Percentiles rank a stretch among this genome's conserved stretches.
These are phyloP conservation scores for Odobenus rosmarus DNA, from an alignment of 2,113 vertebrate genomes.

Conservation along the genomic window DNA sequence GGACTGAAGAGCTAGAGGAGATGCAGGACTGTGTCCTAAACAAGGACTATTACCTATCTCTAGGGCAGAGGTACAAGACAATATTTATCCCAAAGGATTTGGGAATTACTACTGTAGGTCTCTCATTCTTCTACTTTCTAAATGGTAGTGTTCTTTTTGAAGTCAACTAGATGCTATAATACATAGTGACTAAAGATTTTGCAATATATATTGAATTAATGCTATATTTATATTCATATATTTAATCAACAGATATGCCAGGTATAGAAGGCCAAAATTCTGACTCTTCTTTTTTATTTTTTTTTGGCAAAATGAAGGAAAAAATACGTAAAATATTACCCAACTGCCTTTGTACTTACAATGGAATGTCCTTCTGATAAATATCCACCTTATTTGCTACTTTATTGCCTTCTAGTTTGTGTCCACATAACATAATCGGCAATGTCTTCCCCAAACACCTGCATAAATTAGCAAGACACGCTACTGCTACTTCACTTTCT, in stretches of 20 bases:
- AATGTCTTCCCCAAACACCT: not conserved
- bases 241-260: not conserved
- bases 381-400: too few relatives aligned
- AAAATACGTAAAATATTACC: not conserved
- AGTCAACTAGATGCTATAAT: not conserved
- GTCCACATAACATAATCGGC: not conserved
- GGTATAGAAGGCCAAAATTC: not conserved
- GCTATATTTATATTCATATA: not conserved
- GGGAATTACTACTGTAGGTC: not conserved
- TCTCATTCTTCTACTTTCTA: not conserved
- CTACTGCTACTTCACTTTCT: not conserved
- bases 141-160: not conserved
- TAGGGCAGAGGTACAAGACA: not conserved
- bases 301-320: not conserved
- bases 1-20: not conserved
- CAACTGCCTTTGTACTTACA: not conserved
- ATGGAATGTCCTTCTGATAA: not conserved
- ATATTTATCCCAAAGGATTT: not conserved
- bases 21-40: not conserved
- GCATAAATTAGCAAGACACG: not conserved
- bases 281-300: not conserved
- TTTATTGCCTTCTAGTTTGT: not conserved
- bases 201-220: not conserved
- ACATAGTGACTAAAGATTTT: not conserved
- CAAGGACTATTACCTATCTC: not conserved